Conservation (phyloP, 2,888 invertebrate genomes). For the Cataglyphis cursor region DNA sequence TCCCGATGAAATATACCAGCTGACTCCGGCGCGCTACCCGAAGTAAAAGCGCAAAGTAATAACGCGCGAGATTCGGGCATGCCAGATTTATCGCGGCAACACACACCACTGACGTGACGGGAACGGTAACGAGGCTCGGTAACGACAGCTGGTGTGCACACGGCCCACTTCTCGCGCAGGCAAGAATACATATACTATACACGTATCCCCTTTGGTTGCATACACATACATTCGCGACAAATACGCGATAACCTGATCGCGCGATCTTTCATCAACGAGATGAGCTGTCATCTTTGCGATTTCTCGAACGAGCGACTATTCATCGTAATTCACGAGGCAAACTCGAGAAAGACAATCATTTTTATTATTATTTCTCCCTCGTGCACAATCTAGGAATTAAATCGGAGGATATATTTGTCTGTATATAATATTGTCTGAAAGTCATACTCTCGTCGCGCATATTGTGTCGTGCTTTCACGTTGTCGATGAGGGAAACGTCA, state of each 20-base stretch:
- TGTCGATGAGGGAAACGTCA: conserved; percentile 33
- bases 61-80: conserved; percentile 77
- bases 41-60: conserved; percentile 73
- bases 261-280: conserved; percentile 34
- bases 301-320: neutral
- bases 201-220: conserved; percentile 17
- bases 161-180: conserved; percentile 52
- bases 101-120: conserved; percentile 78
- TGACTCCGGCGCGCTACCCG: conserved; percentile 58
- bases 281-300: conserved; percentile 3
- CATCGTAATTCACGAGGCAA: neutral
- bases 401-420: neutral
- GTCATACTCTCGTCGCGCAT: neutral
- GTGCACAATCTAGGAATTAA: neutral
- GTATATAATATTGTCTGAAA: neutral
- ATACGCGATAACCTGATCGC: conserved; percentile 21
- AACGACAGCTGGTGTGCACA: conserved; percentile 74
- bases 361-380: neutral
- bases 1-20: conserved; percentile 59
- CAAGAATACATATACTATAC: conserved; percentile 47
- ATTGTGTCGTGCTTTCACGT: neutral
- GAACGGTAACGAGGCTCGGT: conserved; percentile 78
- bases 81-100: conserved; percentile 79
- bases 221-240: conserved; percentile 41
- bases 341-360: neutral